Conservation (phyloP, 53 echinoderm and acorn worm species). For the Holothuria leucospilota region DNA sequence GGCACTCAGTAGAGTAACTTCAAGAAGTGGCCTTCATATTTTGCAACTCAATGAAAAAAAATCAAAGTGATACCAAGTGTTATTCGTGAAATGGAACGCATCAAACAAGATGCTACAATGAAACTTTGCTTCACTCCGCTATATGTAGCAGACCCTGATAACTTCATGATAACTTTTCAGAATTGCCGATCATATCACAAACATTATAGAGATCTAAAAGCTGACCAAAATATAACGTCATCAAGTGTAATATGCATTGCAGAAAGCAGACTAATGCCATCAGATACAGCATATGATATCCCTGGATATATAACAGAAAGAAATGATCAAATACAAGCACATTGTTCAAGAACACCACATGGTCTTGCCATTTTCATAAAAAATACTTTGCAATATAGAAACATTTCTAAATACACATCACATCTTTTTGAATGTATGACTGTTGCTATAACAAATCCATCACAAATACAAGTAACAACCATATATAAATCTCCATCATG, state of each 20-base stretch:
- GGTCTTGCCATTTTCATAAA: constrained; percentile 46
- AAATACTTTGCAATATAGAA: neutral
- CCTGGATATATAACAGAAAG: constrained; percentile 23
- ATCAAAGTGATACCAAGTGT: constrained; percentile 47
- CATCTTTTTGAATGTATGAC: neutral
- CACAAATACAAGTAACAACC: constrained; percentile 4
- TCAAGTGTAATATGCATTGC: constrained; percentile 33
- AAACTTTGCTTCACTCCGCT: constrained; percentile 43
- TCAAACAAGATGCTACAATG: too few species aligned
- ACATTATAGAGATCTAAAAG: constrained; percentile 28
- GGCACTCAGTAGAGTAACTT: constrained; percentile 49
- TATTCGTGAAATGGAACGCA: constrained; percentile 43
- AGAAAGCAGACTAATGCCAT: constrained; percentile 47
- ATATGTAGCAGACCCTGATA: neutral
- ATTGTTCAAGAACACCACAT: constrained; percentile 63
- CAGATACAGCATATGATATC: constrained; percentile 36
- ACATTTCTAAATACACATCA: neutral
- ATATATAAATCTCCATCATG: constrained; percentile 47
- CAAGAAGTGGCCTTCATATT: constrained; percentile 36
- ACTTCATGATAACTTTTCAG: constrained; percentile 21
- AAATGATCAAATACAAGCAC: constrained; percentile 42
- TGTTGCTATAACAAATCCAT: neutral
- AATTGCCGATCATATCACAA: constrained; percentile 60
- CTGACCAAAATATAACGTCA: constrained; percentile 41
- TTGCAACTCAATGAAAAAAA: constrained; percentile 43